Base-by-base conservation (phyloP, 2,113 vertebrate genomes). In the Euleptes europaea region DNA sequence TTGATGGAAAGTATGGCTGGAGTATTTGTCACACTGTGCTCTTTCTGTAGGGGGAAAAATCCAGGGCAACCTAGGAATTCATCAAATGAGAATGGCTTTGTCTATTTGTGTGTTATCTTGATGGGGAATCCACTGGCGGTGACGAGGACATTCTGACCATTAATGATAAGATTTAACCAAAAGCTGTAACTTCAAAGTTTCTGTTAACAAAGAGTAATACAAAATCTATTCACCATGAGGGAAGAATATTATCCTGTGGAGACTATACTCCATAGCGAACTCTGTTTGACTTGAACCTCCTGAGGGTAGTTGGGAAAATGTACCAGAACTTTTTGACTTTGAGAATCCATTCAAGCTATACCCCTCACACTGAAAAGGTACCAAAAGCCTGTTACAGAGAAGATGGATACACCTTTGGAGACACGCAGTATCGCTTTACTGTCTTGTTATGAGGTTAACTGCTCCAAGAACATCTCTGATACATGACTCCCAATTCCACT, bases 321-420 rank as follows among this genome's bases (percentile, higher is more conserved):
- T 85, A 35, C 67, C 80, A 78, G 66, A 84, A 71, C 9, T 74
- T 83, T 76, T 88, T 88, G 76, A 88, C 83, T 94, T 93, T 72
- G 44, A 85, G 69, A 79, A 9, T 75, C 33, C 33, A 8, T 77
- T 80, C 3, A 72, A 0, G 38, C 82, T 88, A 86, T 75, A 17
- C 78, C 77, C 4, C 65, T n/a, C 31, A 44, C 5, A 44, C 83
- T 74, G 44, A 71, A 81, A 76, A 78, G 40, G 10, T 23, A 28
- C 12, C 80, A 82, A 76, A 92, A 84, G 84, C 11, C 9, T 49
- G 19, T 6, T 78, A 54, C 1, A 6, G 74, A 73, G 77, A 89
- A 89, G 80, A 89, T 7, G 83, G 63, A 49, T 23, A 80, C 78
- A 78, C 82, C 86, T 86, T 86, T 69, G 57, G 47, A 83, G 51